phyloP scores from a whole-genome alignment of 2,113 vertebrate species.

The Malaclemys terrapin region DNA sequence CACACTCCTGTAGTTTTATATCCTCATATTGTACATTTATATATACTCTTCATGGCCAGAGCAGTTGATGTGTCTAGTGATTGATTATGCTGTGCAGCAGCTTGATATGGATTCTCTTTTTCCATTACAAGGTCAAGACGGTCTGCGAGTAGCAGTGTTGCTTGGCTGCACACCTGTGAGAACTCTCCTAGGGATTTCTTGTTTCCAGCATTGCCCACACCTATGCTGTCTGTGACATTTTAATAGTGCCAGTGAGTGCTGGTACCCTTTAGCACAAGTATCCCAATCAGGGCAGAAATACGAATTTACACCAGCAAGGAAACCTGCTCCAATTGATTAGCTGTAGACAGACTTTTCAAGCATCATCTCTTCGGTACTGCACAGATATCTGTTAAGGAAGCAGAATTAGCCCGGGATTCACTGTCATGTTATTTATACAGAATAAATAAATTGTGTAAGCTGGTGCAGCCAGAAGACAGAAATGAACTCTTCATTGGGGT shows the following conservation, averaged over 20 bases:
- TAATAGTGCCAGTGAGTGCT: not conserved
- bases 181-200: not conserved
- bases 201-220: not conserved
- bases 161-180: fast-evolving
- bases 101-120: slow-evolving; percentile 47
- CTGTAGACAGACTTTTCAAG: not conserved
- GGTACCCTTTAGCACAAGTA: fast-evolving
- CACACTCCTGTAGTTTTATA: not conserved
- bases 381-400: not conserved
- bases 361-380: not conserved
- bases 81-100: slow-evolving; percentile 24
- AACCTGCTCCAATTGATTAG: not conserved
- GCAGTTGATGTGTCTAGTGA: not conserved
- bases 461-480: not conserved
- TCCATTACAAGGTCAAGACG: slow-evolving; percentile 15
- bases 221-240: not conserved
- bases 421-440: not conserved
- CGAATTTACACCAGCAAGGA: not conserved
- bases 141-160: not conserved
- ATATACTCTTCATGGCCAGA: not conserved
- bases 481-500: not conserved
- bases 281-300: not conserved
- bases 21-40: fast-evolving
- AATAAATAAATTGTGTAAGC: not conserved
- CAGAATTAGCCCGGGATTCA: not conserved